Evolutionary conservation across 2,888 invertebrate genomes (phyloP), one percentile per base, ranked within the genome.

Genomic region (Noctua janthina): DNA sequence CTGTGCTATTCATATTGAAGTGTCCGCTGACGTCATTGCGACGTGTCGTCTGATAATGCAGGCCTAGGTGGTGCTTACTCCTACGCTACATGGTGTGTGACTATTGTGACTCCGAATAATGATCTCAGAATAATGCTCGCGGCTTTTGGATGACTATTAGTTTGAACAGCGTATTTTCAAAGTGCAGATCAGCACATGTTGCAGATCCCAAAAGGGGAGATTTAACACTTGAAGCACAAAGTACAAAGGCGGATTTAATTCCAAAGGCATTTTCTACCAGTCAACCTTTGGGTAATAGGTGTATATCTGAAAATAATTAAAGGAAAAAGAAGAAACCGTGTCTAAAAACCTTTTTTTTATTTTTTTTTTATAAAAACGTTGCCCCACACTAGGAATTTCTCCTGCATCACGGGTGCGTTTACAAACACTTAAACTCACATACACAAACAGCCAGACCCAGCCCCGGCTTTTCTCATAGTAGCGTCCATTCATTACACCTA

Each of bases 11-110:
- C 67, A 74, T 64, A 43, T 54, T 82, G 76, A 79, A 84, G 87
- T 82, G 81, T 62, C 35, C 72, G 67, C 69, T 87, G 90, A 89
- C 90, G 89, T 89, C 87, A 86, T 51, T 62, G 68, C 84, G 56
- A 78, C 75, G 73, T 70, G 77, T 73, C 74, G 70, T 59, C 76
- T 66, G 70, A 84, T 87, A 84, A 49, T 87, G 67, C 82, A 81
- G 75, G 69, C 75, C 77, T 69, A 84, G 71, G 39, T 68, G 72
- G 62, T 75, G 81, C 77, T 73, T 51, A 78, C 82, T 70, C 74
- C 72, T 80, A 73, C 79, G 73, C 85, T 79, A 87, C 74, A 73
- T 75, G 87, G 74, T 77, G 69, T 73, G 62, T 7, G 56, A 54
- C 73, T 62, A 76, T 77, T 82, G 86, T 81, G 75, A 15, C 23